Conservation (phyloP, 2,113 vertebrate species). For the Cariama cristata region DNA sequence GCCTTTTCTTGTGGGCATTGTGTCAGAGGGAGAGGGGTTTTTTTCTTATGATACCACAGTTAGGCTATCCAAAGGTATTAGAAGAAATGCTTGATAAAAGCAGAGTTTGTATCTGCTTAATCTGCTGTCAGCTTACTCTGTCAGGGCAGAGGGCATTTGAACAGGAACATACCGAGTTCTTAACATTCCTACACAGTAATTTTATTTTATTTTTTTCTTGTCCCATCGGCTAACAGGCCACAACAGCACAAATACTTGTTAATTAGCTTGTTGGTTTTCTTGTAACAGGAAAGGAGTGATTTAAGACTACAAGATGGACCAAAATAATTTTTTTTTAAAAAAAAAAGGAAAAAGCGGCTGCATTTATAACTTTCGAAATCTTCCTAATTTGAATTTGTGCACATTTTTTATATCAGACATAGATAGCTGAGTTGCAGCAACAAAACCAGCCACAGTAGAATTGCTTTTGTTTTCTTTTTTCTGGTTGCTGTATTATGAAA, state of each 20-base stretch:
- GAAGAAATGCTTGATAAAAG: conserved; percentile 3
- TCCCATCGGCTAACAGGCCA: neutral
- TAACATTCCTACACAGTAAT: conserved; percentile 26
- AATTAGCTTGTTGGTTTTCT: neutral
- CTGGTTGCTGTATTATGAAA: neutral
- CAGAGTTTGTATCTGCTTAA: neutral
- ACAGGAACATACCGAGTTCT: conserved; percentile 35
- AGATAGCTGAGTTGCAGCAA: neutral
- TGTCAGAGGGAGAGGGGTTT: neutral
- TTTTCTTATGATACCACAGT: neutral
- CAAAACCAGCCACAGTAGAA: neutral
- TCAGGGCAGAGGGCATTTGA: conserved; percentile 3
- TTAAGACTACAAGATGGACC: conserved; percentile 59
- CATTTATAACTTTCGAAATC: neutral
- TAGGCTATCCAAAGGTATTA: neutral
- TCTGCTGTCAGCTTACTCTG: conserved; percentile 2
- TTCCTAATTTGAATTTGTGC: neutral
- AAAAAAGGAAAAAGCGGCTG: neutral
- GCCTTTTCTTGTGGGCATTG: conserved; percentile 48
- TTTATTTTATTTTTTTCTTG: neutral
- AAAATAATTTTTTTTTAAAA: neutral
- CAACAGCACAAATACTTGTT: neutral
- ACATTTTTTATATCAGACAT: neutral
- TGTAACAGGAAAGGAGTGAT: neutral
- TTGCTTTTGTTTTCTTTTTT: conserved; percentile 24